Base-by-base conservation (phyloP, 2,888 invertebrate genomes). In the Idaea dimidiata region DNA sequence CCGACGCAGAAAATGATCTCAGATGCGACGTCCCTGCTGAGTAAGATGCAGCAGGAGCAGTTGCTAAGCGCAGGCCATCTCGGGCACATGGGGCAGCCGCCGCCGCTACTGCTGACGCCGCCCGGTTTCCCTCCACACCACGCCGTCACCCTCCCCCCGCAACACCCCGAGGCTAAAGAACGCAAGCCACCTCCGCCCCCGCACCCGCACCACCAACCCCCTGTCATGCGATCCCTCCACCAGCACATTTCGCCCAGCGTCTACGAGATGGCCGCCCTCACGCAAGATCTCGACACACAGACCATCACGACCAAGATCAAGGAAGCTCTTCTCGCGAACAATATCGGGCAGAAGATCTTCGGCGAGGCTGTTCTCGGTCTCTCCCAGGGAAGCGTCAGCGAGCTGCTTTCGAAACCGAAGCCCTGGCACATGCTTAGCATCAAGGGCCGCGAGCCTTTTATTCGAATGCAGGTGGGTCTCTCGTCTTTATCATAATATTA, bases 371-470 rank as follows among this genome's bases (percentile, higher is more conserved):
- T 99, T 4, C 93, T 99, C 16, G 99, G 99, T 0, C 93, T 99
- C 32, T 98, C 98, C 0, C 99, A 99, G 88, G 99, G 98, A 14
- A 98, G 99, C 1, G 99, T 99, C 14, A 99, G 98, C 79, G 99
- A 99, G 87, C 93, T 99, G 67, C 94, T 99, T 7, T 98, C 99
- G 66, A 99, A 99, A 86, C 99, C 99, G 5, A 99, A 99, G 81
- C 99, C 99, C 0, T 99, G 99, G 99, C 98, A 98, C 83, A 98
- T 99, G 98, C 94, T 99, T 62, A 99, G 98, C 82, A 98, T 99
- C 83, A 99, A 99, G 86, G 99, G 99, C 0, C 94, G 99, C 33
- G 99, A 99, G 82, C 98, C 98, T 0, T 98, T 98, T 88, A 98
- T 98, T 72, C 94, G 98, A 60, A 98, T 98, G 98, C 99, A 99